Percentiles rank a stretch among this genome's conserved stretches.
Conservation (phyloP, 2,113 vertebrate species). For the Paratilapia polleni region DNA sequence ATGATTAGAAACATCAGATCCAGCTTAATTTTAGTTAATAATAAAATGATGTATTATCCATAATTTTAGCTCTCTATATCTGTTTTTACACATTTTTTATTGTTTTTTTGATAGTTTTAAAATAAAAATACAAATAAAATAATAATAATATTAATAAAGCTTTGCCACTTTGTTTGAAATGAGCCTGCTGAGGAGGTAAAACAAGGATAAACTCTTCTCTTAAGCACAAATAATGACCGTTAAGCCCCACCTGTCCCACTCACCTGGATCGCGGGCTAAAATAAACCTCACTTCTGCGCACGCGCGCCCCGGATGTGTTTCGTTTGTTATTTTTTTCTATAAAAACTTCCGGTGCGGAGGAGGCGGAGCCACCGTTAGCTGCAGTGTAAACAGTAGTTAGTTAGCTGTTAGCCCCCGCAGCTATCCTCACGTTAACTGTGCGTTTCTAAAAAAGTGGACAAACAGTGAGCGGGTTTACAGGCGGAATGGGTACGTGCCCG, state of each 20-base stretch:
- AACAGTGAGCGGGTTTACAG: background rate
- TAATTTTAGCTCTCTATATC: background rate
- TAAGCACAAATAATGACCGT: background rate
- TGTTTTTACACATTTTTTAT: no score
- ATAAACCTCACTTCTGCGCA: background rate
- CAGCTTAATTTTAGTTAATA: background rate
- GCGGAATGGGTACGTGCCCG: background rate
- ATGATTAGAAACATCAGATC: background rate
- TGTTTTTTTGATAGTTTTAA: no score
- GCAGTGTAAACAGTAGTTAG: background rate
- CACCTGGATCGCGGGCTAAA: background rate
- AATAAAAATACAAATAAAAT: background rate
- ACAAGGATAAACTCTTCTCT: background rate
- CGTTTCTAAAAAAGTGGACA: background rate
- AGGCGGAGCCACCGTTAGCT: background rate
- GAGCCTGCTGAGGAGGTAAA: background rate
- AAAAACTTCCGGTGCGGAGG: background rate
- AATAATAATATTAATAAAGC: no score
- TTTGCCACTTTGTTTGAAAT: background rate
- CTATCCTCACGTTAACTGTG: no score
- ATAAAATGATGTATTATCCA: background rate
- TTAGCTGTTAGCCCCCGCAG: background rate
- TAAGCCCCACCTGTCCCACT: background rate
- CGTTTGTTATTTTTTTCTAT: background rate
- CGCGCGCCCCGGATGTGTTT: conserved; percentile 7